These are phyloP conservation scores for Cataglyphis livida DNA, from an alignment of 2,888 invertebrate species.

Conservation along the genomic window DNA sequence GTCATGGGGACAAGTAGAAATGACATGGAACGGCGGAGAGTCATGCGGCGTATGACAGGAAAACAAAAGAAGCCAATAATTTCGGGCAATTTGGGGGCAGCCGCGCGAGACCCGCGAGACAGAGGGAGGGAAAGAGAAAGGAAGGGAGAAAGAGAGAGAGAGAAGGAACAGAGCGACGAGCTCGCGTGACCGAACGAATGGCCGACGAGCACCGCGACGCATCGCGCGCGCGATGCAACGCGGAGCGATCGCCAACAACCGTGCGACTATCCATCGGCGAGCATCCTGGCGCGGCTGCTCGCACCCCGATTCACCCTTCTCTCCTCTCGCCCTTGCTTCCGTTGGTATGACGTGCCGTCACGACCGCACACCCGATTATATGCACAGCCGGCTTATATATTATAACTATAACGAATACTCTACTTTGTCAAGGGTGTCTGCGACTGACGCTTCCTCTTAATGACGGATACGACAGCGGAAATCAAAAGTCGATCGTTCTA, in stretches of 20 bases:
- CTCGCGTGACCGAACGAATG: conserved; percentile 73
- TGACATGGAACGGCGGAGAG: conserved; percentile 79
- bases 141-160: background rate
- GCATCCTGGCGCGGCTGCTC: conserved; percentile 42
- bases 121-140: conserved; percentile 18
- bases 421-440: conserved; percentile 25
- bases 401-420: conserved; percentile 44
- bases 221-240: conserved; percentile 67
- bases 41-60: conserved; percentile 83
- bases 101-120: conserved; percentile 82
- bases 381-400: conserved; percentile 24
- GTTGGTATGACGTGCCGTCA: conserved; percentile 25
- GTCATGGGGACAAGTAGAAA: conserved; percentile 78
- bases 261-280: conserved; percentile 66
- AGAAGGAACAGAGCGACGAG: conserved; percentile 36
- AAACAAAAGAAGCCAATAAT: conserved; percentile 86
- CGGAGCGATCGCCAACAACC: conserved; percentile 59
- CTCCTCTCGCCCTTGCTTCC: conserved; percentile 28
- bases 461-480: conserved; percentile 9
- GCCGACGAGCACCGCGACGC: conserved; percentile 59
- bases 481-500: background rate
- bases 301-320: conserved; percentile 50
- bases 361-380: conserved; percentile 29
- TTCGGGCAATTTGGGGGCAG: conserved; percentile 85
- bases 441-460: conserved; percentile 40